phyloP scores from a whole-genome alignment of 2,797 vertebrate species.

The Euthynnus affinis region DNA sequence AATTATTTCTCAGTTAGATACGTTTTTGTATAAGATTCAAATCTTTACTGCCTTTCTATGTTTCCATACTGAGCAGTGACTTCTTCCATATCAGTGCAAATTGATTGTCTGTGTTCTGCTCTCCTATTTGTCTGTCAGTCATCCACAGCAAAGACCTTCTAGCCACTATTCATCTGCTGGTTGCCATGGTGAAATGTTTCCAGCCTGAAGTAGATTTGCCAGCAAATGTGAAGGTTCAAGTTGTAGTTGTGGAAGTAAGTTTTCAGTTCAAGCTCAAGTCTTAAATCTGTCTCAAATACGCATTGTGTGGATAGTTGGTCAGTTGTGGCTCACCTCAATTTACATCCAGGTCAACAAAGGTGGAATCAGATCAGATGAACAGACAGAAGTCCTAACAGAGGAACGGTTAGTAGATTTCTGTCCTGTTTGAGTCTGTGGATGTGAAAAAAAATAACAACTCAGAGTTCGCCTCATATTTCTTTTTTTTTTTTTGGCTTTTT shows the following conservation, averaged over 20 bases:
- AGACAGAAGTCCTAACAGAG: conserved; percentile 87
- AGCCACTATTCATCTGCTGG: conserved; percentile 93
- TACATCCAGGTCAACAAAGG: conserved; percentile 83
- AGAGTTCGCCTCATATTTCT: conserved; percentile 11
- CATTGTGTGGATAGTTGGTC: background rate
- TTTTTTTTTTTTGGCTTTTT: conserved; percentile 13
- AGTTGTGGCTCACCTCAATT: conserved; percentile 8
- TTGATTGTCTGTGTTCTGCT: conserved; percentile 46
- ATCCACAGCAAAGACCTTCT: conserved; percentile 93
- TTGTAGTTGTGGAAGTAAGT: conserved; percentile 89
- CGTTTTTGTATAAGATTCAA: conserved; percentile 1
- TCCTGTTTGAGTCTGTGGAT: background rate
- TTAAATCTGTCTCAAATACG: background rate
- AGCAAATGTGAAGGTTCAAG: conserved; percentile 88
- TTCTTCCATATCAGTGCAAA: conserved; percentile 19
- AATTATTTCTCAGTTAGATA: background rate
- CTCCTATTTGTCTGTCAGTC: conserved; percentile 80
- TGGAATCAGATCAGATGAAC: conserved; percentile 88
- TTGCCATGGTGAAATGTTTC: conserved; percentile 91
- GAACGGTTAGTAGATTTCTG: conserved; percentile 78
- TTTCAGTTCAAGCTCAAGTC: background rate
- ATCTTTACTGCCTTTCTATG: conserved; percentile 6
- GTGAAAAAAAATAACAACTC: conserved; percentile 12
- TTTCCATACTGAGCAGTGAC: background rate
- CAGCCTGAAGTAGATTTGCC: conserved; percentile 89